Evolutionary conservation across 2,797 vertebrate species (phyloP).

Genomic region (Sebastes aleutianus): DNA sequence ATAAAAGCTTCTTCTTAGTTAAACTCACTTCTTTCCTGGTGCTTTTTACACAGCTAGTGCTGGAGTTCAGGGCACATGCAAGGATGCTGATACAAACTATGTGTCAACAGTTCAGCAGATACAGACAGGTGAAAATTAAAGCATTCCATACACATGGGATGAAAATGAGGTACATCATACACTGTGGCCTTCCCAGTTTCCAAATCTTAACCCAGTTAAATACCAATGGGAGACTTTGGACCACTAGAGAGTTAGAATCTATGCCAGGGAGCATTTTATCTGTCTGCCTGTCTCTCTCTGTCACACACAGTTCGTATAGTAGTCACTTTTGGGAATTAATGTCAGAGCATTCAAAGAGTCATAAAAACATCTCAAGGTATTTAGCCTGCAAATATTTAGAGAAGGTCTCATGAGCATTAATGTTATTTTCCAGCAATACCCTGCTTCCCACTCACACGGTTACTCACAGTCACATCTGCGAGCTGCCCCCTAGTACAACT

Average conservation of each 20-base stretch:
- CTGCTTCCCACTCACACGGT: slow-evolving; percentile 20
- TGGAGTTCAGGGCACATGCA: neutral
- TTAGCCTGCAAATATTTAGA: slow-evolving; percentile 31
- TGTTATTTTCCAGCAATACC: neutral
- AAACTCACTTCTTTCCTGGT: neutral
- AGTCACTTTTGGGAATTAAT: slow-evolving; percentile 5
- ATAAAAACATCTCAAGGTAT: slow-evolving; percentile 28
- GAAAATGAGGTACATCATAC: neutral
- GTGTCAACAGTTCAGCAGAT: neutral
- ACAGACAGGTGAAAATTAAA: neutral
- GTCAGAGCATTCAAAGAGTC: neutral
- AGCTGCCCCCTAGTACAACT: slow-evolving; percentile 10
- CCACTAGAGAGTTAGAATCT: neutral
- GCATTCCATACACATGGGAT: neutral
- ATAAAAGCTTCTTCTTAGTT: neutral
- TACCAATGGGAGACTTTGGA: neutral
- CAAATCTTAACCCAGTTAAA: neutral
- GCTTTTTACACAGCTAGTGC: neutral
- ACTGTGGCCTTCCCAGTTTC: neutral
- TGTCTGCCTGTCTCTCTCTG: neutral
- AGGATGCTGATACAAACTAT: neutral
- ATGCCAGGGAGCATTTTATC: neutral
- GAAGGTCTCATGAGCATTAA: slow-evolving; percentile 12
- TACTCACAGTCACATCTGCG: neutral
- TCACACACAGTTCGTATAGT: neutral